Base-by-base conservation (phyloP, 2,797 vertebrate genomes). In the Ispidina picta region DNA sequence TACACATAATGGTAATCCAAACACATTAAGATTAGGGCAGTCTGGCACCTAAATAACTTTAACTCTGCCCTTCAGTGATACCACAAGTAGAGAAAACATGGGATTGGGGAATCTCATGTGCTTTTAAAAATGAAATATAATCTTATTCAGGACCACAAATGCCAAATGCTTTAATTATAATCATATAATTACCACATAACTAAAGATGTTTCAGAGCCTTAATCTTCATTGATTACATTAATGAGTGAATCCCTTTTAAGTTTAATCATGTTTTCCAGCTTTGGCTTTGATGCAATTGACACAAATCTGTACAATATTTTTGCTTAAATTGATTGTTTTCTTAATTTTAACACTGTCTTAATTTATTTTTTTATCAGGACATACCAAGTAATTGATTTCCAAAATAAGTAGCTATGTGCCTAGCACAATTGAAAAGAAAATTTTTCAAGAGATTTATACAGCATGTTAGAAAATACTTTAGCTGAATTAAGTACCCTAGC, bases 1-100 rank as follows among this genome's bases (percentile, higher is more conserved):
- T 88, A 93, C 79, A 81, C 39, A 7, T 81, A 89, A 92, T 78
- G n/a, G 59, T 66, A 89, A 78, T 78, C 59, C 84, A 95, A 95
- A 94, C 66, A 73, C 23, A 72, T 63, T 78, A 87, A 86, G 66
- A 89, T 87, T 66, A 86, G 55, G 37, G 41, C 33, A 83, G 76
- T 82, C 83, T 92, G 93, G 54, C 83, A 91, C 74, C 54, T 54
- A 83, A 86, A 86, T 60, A 88, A 73, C 18, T 92, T 90, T 81
- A 90, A 77, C 46, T 91, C 74, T 92, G 41, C 68, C 64, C 37
- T 93, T 92, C 60, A 85, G 17, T 93, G 46, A 77, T 71, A 79
- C 35, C 33, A 62, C 44, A 86, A 93, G 52, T 43, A 88, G 26
- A 51, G 12, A 93, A 93, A 92, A 90, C 12, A 91, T 3, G 83